Conservation (phyloP, 2,797 vertebrate genomes). For the Champsocephalus gunnari region DNA sequence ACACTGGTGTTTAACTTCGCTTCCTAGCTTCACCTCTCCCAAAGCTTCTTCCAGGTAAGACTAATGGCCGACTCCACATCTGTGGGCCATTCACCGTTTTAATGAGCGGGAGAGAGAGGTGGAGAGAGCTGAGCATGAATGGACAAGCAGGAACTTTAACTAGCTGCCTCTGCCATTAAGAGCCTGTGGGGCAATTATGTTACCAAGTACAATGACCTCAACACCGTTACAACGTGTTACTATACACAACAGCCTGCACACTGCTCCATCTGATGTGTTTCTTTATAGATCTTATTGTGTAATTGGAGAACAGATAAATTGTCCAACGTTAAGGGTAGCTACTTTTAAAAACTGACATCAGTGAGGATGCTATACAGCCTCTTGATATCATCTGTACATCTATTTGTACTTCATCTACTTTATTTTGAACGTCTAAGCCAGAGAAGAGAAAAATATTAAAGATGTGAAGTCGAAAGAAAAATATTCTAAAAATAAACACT, state of each 20-base stretch:
- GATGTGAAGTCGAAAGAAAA: not conserved
- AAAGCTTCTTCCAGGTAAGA: conserved; percentile 70
- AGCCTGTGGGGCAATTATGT: conserved; percentile 74
- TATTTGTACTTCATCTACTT: not conserved
- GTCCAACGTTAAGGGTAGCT: not conserved
- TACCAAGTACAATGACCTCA: conserved; percentile 68
- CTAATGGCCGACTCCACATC: conserved; percentile 77
- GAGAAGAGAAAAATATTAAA: not conserved
- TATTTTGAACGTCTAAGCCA: not conserved
- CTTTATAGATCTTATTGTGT: too few species aligned
- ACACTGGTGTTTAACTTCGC: conserved; percentile 52
- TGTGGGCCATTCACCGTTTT: conserved; percentile 79
- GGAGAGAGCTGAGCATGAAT: conserved; percentile 70
- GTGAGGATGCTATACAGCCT: not conserved
- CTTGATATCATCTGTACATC: not conserved
- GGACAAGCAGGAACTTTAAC: conserved; percentile 79
- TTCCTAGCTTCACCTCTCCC: conserved; percentile 64
- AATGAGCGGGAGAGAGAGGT: conserved; percentile 69
- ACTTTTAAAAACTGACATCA: too few species aligned
- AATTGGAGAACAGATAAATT: not conserved
- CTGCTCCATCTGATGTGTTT: not conserved
- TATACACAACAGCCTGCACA: conserved; percentile 39
- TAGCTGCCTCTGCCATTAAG: conserved; percentile 75
- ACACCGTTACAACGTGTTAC: conserved; percentile 50
- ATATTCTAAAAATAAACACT: not conserved